These are phyloP conservation scores for Xestoiulus laeticollis DNA, from an alignment of 2,888 invertebrate species.

Conservation along the genomic window DNA sequence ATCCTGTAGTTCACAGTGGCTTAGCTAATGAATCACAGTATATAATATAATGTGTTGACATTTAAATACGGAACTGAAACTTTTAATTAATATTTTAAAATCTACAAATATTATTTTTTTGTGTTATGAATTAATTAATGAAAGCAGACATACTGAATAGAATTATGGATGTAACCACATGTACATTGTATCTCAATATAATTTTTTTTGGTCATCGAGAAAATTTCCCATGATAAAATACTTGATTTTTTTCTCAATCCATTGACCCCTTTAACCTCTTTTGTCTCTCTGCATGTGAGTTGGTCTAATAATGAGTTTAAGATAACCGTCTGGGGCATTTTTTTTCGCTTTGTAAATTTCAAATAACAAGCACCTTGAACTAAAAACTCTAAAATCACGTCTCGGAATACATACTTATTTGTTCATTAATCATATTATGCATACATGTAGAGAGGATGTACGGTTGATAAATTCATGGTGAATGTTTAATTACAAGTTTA, in stretches of 20 bases:
- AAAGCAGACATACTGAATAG: background rate
- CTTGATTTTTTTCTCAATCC: constrained; percentile 12
- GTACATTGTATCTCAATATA: background rate
- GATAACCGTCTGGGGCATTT: constrained; percentile 34
- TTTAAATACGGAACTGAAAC: no score
- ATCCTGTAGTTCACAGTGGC: no score
- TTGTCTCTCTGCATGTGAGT: background rate
- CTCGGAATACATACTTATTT: background rate
- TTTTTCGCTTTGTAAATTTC: background rate
- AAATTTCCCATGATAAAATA: constrained; percentile 19
- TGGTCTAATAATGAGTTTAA: constrained; percentile 23
- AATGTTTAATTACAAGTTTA: background rate
- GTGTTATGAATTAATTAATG: no score
- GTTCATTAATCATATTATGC: background rate
- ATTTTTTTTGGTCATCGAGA: background rate
- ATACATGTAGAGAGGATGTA: background rate
- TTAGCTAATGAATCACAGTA: no score
- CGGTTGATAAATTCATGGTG: background rate
- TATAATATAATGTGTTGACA: no score
- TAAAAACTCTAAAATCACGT: background rate
- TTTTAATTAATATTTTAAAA: no score
- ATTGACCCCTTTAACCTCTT: constrained; percentile 22
- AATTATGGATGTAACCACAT: background rate
- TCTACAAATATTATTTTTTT: no score
- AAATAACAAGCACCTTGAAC: constrained; percentile 25